Evolutionary conservation across 2,797 vertebrate species (phyloP), one percentile per base, ranked within the genome.

Genomic region (Apodemus agrarius): DNA sequence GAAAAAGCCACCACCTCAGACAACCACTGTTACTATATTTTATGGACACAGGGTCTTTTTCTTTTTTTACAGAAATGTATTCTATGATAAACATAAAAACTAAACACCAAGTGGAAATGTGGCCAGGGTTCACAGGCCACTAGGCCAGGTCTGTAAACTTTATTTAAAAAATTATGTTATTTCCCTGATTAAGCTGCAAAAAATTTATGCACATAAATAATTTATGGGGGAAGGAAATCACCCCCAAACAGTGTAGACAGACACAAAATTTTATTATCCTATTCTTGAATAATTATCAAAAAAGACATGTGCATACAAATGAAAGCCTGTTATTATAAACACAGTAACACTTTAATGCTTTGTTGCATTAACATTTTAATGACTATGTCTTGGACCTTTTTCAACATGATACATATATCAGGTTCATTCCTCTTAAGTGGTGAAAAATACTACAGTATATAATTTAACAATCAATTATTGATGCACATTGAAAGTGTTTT

Each of bases 391-490:
- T 84, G 19, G 14, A 37, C n/a, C 52, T 31, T 52, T 89, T 89
- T 81, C 22, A 24, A 40, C 22, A 29, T 69, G 13, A 29, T 19
- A 63, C 19, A 43, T 46, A 57, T 6, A 21, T 52, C 29, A 81
- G 57, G 22, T 0, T 75, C 17, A 59, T 75, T 92, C 11, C 80
- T 92, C 21, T 69, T 31, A 88, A 91, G 12, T 74, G 5, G 22
- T 80, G 54, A 67, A 75, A 57, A 89, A 49, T 40, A 4, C 46
- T 89, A n/a, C 10, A 37, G 26, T 94, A 63, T n/a, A 61, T 40
- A 85, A 46, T 61, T 57, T 81, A 94, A 94, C 46, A 86, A 90
- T 10, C n/a, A 59, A 2, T 95, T 72, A 67, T 63, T 94, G 49
- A 63, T 49, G 52, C 22, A 54, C 6, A 69, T 40, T 40, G 65